Evolutionary conservation across 2,888 invertebrate genomes (phyloP), one percentile per base, ranked within the genome.

Genomic region (Chalcis sispes): DNA sequence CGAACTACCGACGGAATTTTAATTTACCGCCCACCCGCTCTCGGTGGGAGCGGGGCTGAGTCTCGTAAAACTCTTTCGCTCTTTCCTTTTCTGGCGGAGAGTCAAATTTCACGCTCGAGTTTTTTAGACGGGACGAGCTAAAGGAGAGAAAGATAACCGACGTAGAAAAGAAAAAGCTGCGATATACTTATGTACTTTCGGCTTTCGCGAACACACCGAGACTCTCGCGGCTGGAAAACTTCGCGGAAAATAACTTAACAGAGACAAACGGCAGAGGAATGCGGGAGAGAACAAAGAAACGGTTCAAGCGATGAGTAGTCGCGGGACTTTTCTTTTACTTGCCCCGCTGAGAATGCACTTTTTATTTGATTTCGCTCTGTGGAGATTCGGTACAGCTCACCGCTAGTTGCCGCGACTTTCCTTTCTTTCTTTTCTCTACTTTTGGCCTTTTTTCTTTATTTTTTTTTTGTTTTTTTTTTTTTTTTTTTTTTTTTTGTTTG

Each of bases 61-160:
- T n/a, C n/a, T n/a, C 18, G 42, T 46, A 3, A 20, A 7, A 23
- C 58, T 1, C 48, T 7, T n/a, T 13, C 13, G 15, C 13, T 67
- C 10, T 56, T 20, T 67, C 25, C 54, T 10, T 10, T n/a, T 32
- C n/a, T 40, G 32, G n/a, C 36, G 32, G 42, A 23, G 62, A 72
- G 72, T 72, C 72, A 72, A 72, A 72, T 72, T 72, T 64, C 56
- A 56, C 62, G 64, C 64, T 72, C 62, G 72, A 62, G 72, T 56
- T 72, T 64, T 64, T 42, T 42, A 54, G 64, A 15, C 27, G 13
- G 13, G 36, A 10, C 40, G 5, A 18, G n/a, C 27, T 27, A 36
- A 36, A 25, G 50, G 36, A 70, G 48, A 69, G 36, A 70, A 48
- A 69, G 27, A 0, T 4, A 29, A 13, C n/a, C 15, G 29, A n/a